Percentiles rank a stretch among this genome's conserved stretches.
Evolutionary conservation across 2,113 vertebrate species (phyloP).

Genomic region (Calyptomena viridis): DNA sequence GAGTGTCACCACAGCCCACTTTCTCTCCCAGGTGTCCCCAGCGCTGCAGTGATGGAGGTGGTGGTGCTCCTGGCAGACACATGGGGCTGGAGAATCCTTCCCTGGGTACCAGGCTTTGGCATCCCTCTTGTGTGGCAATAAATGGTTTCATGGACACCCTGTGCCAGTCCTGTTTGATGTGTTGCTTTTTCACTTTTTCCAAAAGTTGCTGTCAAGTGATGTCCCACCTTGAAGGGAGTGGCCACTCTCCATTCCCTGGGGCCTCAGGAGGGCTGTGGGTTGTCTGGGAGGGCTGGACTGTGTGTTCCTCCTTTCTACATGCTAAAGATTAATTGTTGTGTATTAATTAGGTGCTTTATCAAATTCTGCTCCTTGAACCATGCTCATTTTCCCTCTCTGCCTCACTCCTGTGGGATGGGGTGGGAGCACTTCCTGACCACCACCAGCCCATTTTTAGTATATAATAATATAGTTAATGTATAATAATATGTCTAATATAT

Average conservation of each 20-base stretch:
- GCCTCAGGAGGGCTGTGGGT: not conserved
- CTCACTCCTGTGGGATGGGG: not conserved
- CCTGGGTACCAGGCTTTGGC: accelerated
- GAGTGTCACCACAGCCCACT: not conserved
- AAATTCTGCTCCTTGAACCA: not conserved
- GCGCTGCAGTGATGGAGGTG: not conserved
- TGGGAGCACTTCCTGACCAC: not conserved
- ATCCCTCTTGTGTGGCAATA: not conserved
- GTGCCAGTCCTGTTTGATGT: not conserved
- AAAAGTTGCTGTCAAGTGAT: not conserved
- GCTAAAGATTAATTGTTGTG: not conserved
- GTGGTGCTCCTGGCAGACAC: accelerated
- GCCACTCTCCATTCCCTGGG: not conserved
- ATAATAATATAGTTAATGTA: not conserved
- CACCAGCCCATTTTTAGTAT: not conserved
- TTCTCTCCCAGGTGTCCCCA: not conserved
- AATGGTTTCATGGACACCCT: not conserved
- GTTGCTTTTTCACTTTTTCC: not conserved
- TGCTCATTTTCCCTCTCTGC: accelerated
- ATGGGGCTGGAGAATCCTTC: not conserved
- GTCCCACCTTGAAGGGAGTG: not conserved
- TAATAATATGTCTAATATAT: not conserved
- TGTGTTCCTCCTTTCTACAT: not conserved
- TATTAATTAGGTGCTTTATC: not conserved
- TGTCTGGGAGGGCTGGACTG: not conserved